Evolutionary conservation across 2,888 invertebrate species (phyloP).

Genomic region (Ophion obscuratus): DNA sequence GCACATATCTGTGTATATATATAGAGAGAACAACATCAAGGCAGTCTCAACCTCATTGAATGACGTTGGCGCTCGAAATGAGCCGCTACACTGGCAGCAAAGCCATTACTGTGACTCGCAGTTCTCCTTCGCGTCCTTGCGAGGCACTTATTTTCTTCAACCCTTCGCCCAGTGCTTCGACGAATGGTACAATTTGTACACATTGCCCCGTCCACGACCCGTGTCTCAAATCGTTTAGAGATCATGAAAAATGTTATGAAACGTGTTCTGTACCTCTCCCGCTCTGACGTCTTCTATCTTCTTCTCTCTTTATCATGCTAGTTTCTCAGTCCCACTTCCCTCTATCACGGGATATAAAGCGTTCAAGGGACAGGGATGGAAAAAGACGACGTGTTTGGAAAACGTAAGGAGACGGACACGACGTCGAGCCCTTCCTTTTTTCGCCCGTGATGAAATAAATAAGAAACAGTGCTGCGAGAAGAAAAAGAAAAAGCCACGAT

Average conservation of each 20-base stretch:
- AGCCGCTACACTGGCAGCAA: constrained; percentile 14
- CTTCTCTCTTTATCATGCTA: background rate
- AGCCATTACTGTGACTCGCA: constrained; percentile 43
- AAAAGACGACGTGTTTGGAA: constrained; percentile 36
- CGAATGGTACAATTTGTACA: constrained; percentile 4
- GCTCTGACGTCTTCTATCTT: background rate
- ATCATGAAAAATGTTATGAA: constrained; percentile 24
- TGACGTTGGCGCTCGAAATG: background rate
- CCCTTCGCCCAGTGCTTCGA: constrained; percentile 4
- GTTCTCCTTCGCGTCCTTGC: background rate
- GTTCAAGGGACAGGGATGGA: background rate
- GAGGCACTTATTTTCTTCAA: constrained; percentile 19
- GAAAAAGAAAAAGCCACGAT: constrained; percentile 2
- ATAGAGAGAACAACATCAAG: background rate
- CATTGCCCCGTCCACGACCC: constrained; percentile 23
- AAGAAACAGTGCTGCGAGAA: constrained; percentile 19
- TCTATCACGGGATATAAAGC: background rate
- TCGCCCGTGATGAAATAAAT: constrained; percentile 30
- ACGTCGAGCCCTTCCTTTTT: constrained; percentile 14
- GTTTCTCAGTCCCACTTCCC: background rate
- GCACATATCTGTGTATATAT: background rate
- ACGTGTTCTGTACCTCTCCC: background rate
- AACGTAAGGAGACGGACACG: constrained; percentile 41
- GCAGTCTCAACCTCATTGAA: constrained; percentile 5
- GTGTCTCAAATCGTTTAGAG: constrained; percentile 47